phyloP scores from a whole-genome alignment of 2,797 vertebrate species.

The Craterocephalus amniculus region DNA sequence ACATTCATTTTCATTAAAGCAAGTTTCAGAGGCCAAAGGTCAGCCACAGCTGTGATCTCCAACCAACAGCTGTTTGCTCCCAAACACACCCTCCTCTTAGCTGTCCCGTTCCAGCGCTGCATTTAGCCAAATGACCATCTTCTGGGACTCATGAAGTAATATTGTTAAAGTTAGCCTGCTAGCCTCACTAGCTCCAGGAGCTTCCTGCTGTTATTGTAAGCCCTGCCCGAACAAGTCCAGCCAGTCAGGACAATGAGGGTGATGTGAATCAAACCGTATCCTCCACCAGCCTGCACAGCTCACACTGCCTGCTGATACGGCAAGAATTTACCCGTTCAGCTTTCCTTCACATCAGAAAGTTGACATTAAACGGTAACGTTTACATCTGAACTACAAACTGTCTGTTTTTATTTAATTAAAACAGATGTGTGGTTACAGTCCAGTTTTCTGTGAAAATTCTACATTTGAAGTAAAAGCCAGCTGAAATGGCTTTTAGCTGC shows the following conservation, averaged over 20 bases:
- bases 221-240: conserved; percentile 42
- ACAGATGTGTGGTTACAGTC: conserved; percentile 13
- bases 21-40: conserved; percentile 4
- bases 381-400: neutral
- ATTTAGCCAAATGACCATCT: conserved; percentile 5
- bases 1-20: neutral
- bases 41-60: neutral
- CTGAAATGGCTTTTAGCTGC: neutral
- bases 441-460: neutral
- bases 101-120: neutral
- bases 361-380: neutral
- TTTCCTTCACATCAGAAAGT: neutral
- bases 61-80: neutral
- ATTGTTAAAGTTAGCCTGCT: conserved; percentile 5
- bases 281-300: conserved; percentile 49
- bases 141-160: neutral
- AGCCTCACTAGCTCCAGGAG: conserved; percentile 13
- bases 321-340: neutral
- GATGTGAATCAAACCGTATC: conserved; percentile 28
- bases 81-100: neutral
- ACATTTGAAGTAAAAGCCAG: neutral
- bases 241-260: conserved; percentile 27
- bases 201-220: conserved; percentile 28
- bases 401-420: neutral
- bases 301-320: conserved; percentile 25